These are phyloP conservation scores for Labrus mixtus DNA, from an alignment of 2,113 vertebrate species.

Conservation along the genomic window DNA sequence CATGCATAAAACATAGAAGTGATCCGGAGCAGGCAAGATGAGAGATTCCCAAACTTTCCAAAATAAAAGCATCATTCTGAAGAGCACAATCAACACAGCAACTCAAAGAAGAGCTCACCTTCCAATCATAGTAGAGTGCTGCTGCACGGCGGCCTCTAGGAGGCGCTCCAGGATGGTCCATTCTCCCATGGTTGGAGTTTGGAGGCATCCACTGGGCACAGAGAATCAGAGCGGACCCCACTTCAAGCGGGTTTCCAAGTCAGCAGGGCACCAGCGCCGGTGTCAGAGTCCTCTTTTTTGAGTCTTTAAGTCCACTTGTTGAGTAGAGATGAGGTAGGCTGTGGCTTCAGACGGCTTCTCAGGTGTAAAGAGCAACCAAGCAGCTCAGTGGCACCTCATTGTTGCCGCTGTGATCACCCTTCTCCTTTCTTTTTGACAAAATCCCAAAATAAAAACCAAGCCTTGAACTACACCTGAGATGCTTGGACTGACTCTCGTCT, in stretches of 20 bases:
- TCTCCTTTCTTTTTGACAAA: background rate
- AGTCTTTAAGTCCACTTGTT: slow-evolving; percentile 63
- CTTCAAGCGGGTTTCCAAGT: slow-evolving; percentile 14
- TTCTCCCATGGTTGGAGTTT: slow-evolving; percentile 92
- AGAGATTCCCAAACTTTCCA: background rate
- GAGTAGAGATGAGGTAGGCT: slow-evolving; percentile 52
- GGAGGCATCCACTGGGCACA: slow-evolving; percentile 74
- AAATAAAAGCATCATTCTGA: background rate
- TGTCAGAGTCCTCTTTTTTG: slow-evolving; percentile 12
- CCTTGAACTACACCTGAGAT: slow-evolving; percentile 26
- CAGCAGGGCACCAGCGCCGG: slow-evolving; percentile 14
- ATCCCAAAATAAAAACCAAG: no score
- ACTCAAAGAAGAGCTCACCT: slow-evolving; percentile 86
- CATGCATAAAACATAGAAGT: background rate
- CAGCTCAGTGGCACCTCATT: slow-evolving; percentile 37
- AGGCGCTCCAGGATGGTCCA: slow-evolving; percentile 99
- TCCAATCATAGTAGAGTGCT: slow-evolving; percentile 99
- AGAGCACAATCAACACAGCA: background rate
- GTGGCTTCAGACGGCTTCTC: slow-evolving; percentile 34
- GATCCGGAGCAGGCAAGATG: background rate
- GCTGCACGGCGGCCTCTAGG: slow-evolving; percentile 98
- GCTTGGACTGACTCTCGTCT: slow-evolving; percentile 7
- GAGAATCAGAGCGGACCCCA: slow-evolving; percentile 28
- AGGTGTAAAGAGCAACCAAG: slow-evolving; percentile 4
- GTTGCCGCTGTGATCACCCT: background rate